phyloP scores from a whole-genome alignment of 2,797 vertebrate species.

The Chromobotia macracanthus region DNA sequence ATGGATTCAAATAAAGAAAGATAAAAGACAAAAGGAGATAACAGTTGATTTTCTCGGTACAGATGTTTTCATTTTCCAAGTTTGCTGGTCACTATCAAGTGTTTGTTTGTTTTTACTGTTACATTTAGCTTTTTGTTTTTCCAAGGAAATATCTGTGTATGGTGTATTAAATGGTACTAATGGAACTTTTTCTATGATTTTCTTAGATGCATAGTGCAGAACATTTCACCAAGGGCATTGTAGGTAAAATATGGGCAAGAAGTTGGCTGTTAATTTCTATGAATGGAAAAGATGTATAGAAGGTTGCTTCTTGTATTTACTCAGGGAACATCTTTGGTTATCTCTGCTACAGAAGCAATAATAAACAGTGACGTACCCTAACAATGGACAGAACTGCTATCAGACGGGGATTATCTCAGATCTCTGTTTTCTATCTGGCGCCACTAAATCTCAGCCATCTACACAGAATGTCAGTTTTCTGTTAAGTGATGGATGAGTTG shows the following conservation, averaged over 20 bases:
- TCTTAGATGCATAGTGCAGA: not conserved
- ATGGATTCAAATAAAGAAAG: not conserved
- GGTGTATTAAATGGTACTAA: not conserved
- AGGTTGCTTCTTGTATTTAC: not conserved
- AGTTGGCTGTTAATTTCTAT: not conserved
- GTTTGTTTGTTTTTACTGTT: not conserved
- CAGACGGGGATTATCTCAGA: slow-evolving; percentile 11
- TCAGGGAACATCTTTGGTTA: slow-evolving; percentile 42
- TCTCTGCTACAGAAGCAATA: slow-evolving; percentile 40
- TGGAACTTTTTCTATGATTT: not conserved
- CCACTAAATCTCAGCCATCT: slow-evolving; percentile 19
- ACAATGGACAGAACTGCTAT: slow-evolving; percentile 47
- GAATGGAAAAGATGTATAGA: slow-evolving; percentile 6
- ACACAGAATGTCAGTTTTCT: slow-evolving; percentile 16
- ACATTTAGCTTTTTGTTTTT: not conserved
- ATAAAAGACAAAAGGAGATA: not conserved
- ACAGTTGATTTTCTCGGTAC: not conserved
- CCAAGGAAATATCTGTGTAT: not conserved
- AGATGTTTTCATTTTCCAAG: not conserved
- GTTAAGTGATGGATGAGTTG: not conserved
- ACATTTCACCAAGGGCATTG: not conserved
- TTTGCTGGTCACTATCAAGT: not conserved
- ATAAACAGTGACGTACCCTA: slow-evolving; percentile 47
- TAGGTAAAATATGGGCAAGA: not conserved
- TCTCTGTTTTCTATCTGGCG: slow-evolving; percentile 42